A percentile compares a stretch with the other conserved stretches of the same genome.
phyloP scores from a whole-genome alignment of 30 jellyfish, hydroid and myxozoan genomes.

The Haliclystus octoradiatus region DNA sequence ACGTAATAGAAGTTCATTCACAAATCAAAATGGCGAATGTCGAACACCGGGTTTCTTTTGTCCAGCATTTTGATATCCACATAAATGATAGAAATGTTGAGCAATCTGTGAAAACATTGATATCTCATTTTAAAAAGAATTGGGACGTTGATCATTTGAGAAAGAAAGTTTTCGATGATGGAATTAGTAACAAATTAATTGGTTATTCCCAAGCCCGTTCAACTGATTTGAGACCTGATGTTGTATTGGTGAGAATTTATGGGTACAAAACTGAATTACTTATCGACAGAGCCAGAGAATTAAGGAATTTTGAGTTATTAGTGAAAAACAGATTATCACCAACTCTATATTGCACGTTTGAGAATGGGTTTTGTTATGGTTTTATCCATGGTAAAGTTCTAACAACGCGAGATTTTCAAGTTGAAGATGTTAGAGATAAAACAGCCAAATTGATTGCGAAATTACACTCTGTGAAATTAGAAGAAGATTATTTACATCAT shows the following conservation, averaged over 20 bases:
- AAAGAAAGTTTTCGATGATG: constrained; percentile 68
- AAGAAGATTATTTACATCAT: constrained; percentile 55
- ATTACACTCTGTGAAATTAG: constrained; percentile 52
- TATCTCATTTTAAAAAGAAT: constrained; percentile 62
- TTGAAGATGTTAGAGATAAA: constrained; percentile 13
- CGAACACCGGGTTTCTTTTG: constrained; percentile 32
- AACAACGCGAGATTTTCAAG: constrained; percentile 34
- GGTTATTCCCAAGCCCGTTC: constrained; percentile 53
- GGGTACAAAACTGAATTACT: constrained; percentile 81
- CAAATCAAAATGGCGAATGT: neutral
- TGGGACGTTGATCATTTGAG: constrained; percentile 61
- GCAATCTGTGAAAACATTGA: constrained; percentile 39
- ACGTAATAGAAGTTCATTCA: too few species aligned
- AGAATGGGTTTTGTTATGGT: constrained; percentile 75
- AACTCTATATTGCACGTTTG: constrained; percentile 60
- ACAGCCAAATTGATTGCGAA: constrained; percentile 51
- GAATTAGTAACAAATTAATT: constrained; percentile 68
- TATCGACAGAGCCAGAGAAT: constrained; percentile 88
- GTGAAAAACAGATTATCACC: constrained; percentile 58
- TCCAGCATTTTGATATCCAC: constrained; percentile 68
- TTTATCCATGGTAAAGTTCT: constrained; percentile 63
- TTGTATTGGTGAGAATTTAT: constrained; percentile 75
- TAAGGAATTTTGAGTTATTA: constrained; percentile 62
- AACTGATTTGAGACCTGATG: constrained; percentile 50
- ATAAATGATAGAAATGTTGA: constrained; percentile 67